Base-by-base conservation (phyloP, 2,797 vertebrate species). In the Liparis tanakae region DNA sequence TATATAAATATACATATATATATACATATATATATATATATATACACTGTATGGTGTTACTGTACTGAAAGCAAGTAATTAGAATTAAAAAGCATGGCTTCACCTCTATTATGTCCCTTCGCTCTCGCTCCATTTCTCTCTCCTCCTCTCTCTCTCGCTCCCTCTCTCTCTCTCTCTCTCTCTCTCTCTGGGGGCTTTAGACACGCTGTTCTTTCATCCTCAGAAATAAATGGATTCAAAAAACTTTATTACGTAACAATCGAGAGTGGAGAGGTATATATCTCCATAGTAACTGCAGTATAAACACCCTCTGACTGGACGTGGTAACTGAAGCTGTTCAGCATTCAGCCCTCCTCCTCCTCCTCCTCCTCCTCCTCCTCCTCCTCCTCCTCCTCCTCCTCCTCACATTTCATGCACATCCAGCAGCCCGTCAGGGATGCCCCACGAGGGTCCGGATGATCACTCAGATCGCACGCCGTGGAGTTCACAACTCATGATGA, bases 261-360 rank as follows among this genome's bases (percentile, higher is more conserved):
- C n/a, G 55, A 54, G 74, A 73, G 79, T 13, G 50, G 66, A 73
- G 76, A 69, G 82, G 64, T 72, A 73, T 17, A 73, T 17, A 68
- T 90, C 80, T 57, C 90, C 88, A 83, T 89, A 54, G 90, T 67
- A 91, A 88, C 89, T 67, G 74, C 75, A 58, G 82, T 17, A 88
- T 87, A 89, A 89, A 90, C 87, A 87, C 74, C 81, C 84, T 60
- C 36, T 36, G 76, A 76, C 66, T 79, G 14, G 72, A 76, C 72
- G 70, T 77, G 73, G 75, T 74, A 76, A 75, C 69, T 14, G 67
- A 80, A 63, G 78, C 80, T 66, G 84, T 22, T 71, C 50, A 74
- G 82, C 63, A 74, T 79, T 84, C 78, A 70, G 58, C 34, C 67
- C 43, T 70, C 67, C 65, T 68, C 54, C 33, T 62, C 76, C 37